phyloP scores from a whole-genome alignment of 35 echinoderm and acorn worm species.

The Hemicentrotus pulcherrimus region DNA sequence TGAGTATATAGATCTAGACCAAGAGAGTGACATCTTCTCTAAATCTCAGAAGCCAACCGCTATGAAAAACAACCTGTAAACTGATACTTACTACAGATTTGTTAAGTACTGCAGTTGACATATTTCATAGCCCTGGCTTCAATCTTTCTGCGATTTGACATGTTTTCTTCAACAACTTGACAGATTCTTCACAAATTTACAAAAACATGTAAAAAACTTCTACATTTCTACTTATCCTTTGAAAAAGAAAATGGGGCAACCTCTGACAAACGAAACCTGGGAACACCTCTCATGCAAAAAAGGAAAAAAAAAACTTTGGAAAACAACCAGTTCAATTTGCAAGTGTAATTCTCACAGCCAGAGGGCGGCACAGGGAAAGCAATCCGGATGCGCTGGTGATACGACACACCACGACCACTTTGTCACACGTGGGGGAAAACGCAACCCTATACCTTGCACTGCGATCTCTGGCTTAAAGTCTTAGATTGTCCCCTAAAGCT shows the following conservation, averaged over 20 bases:
- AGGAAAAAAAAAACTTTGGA: not conserved
- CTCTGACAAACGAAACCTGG: not conserved
- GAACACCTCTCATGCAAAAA: not conserved
- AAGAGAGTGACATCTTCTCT: not conserved
- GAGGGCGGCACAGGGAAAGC: not conserved
- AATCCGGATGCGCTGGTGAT: conserved; percentile 24
- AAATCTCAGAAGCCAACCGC: not conserved
- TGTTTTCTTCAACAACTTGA: conserved; percentile 1
- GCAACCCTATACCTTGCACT: not conserved
- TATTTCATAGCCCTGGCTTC: not conserved
- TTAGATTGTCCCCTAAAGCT: conserved; percentile 28
- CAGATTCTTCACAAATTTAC: not conserved
- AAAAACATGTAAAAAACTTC: not conserved
- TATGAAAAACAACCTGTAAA: not conserved
- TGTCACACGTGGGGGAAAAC: conserved; percentile 9
- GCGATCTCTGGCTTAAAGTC: not conserved
- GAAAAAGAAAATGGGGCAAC: not conserved
- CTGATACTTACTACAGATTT: not conserved
- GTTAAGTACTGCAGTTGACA: not conserved
- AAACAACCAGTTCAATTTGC: conserved; percentile 44
- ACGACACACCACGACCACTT: not conserved
- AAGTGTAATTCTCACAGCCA: conserved; percentile 17
- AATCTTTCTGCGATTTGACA: not conserved
- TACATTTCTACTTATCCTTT: not conserved
- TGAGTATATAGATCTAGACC: too few relatives aligned